phyloP scores from a whole-genome alignment of 1,140 invertebrate species.

The Temnothorax nylanderi region DNA sequence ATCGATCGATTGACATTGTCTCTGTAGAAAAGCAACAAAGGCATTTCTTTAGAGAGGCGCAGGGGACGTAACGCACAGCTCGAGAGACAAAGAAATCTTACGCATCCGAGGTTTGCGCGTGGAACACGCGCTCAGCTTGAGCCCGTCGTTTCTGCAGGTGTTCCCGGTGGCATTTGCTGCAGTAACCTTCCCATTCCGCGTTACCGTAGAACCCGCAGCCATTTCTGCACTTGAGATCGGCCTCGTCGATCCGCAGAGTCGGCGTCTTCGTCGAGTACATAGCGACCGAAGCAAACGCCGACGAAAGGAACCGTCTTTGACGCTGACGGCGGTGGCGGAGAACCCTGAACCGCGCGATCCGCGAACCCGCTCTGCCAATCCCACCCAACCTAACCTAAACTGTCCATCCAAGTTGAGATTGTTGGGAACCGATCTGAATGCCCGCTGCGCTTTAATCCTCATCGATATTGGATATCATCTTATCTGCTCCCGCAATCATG shows the following conservation, averaged over 20 bases:
- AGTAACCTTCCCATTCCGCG: conserved; percentile 98
- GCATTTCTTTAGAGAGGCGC: background rate
- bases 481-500: background rate
- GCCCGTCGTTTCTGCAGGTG: conserved; percentile 89
- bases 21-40: conserved; percentile 58
- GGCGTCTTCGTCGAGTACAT: conserved; percentile 91
- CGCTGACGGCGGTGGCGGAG: background rate
- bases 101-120: conserved; percentile 77
- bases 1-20: conserved; percentile 64
- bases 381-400: conserved; percentile 23
- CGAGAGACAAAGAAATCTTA: conserved; percentile 61
- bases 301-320: background rate
- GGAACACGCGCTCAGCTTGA: conserved; percentile 79
- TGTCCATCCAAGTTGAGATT: background rate
- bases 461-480: background rate
- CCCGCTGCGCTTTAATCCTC: background rate
- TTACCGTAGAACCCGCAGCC: conserved; percentile 99
- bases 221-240: conserved; percentile 97
- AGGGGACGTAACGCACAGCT: background rate
- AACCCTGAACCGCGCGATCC: no score
- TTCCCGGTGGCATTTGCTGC: conserved; percentile 95
- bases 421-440: background rate
- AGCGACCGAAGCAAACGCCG: background rate
- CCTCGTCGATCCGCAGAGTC: conserved; percentile 91
- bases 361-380: background rate